Conservation (phyloP, 2,797 vertebrate species). For the Salmo trutta region DNA sequence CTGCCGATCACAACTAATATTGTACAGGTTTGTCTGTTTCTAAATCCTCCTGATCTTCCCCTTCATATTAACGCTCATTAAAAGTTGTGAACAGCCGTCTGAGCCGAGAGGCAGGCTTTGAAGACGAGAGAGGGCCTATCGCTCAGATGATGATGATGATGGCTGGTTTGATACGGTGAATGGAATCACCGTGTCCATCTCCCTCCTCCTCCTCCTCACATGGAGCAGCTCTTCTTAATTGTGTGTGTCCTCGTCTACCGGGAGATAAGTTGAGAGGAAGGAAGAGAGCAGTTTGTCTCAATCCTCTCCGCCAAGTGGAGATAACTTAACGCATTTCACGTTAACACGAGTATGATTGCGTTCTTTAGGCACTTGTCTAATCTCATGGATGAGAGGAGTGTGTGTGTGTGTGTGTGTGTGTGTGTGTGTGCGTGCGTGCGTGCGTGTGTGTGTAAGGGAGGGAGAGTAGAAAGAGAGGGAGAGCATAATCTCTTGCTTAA, state of each 20-base stretch:
- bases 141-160: constrained; percentile 53
- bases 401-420: no score
- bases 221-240: constrained; percentile 11
- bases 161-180: constrained; percentile 66
- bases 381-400: constrained; percentile 68
- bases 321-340: constrained; percentile 73
- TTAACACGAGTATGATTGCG: constrained; percentile 76
- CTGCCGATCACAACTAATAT: constrained; percentile 68
- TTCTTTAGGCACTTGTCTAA: constrained; percentile 74
- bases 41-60: constrained; percentile 72
- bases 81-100: constrained; percentile 71
- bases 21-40: constrained; percentile 65
- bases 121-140: constrained; percentile 59
- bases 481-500: no score
- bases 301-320: constrained; percentile 71
- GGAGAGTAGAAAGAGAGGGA: constrained; percentile 39
- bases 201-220: constrained; percentile 51
- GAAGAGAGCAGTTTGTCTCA: constrained; percentile 76
- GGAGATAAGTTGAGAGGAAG: constrained; percentile 72
- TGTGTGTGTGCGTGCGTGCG: no score
- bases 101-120: constrained; percentile 70
- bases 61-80: constrained; percentile 71
- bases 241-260: constrained; percentile 64
- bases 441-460: no score
- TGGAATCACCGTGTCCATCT: constrained; percentile 56